Evolutionary conservation across 2,797 vertebrate species (phyloP), one percentile per base, ranked within the genome.

Genomic region (Darevskia nairensis): DNA sequence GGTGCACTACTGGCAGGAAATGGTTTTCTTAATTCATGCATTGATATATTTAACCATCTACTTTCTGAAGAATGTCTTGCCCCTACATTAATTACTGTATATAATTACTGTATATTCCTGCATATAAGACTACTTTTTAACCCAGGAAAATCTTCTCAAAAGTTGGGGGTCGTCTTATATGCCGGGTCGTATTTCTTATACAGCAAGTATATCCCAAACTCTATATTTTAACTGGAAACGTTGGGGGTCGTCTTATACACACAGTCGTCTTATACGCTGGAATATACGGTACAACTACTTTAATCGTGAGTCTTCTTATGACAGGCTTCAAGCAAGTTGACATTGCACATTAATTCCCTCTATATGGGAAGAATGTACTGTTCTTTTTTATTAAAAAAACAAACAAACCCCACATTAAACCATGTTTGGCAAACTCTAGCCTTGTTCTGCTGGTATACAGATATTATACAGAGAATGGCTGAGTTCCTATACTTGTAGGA

Each of bases 251-350:
- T 39, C 39, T 39, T 39, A 39, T 39, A 39, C 39, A 39, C 39
- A 39, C 39, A 39, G 39, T 39, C 39, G 2, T 39, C 39, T 39
- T 39, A 39, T 39, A 39, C 39, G 39, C 39, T 3, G 39, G 39
- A 39, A 39, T 3, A 39, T 39, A 39, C 39, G 39, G 39, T 39
- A 76, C 74, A 90, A 80, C n/a, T 71, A 78, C 78, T 89, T 90
- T 4, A 92, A 61, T 17, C 1, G 0, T 85, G 80, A 74, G 72
- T 88, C 35, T n/a, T 83, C 50, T 90, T 93, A 86, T 72, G 86
- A 90, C 90, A 93, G 90, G 71, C 83, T 92, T 85, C 61, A 87
- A 84, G 92, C 15, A 81, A 41, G 39, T 69, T n/a, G 59, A 23
- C 21, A 23, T 23, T 61, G 27, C 41, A 19, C 39, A n/a, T 27